These are phyloP conservation scores for Elaeidobius kamerunicus DNA, from an alignment of 2,888 invertebrate species.

Conservation along the genomic window DNA sequence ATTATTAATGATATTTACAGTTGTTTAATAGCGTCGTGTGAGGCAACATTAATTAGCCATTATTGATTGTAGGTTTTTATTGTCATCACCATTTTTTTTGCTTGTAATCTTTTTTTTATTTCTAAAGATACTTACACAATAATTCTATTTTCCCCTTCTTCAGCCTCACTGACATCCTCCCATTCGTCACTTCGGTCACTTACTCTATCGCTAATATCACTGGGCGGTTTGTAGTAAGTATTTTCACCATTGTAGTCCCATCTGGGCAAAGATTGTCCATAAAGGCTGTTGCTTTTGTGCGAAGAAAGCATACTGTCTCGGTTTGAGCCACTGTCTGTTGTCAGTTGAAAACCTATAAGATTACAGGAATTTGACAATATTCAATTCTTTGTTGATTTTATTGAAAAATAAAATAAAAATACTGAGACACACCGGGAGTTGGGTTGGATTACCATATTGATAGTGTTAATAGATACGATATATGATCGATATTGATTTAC, in stretches of 20 bases:
- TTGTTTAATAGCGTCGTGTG: too few relatives aligned
- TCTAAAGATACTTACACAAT: conserved; percentile 64
- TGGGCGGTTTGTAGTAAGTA: conserved; percentile 52
- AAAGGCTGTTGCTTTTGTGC: conserved; percentile 61
- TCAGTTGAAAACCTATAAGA: conserved; percentile 33
- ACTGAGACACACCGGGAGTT: too few relatives aligned
- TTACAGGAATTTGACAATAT: background rate
- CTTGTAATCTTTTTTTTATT: too few relatives aligned
- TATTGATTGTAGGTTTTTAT: too few relatives aligned
- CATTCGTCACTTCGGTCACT: conserved; percentile 62
- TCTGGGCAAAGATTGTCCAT: conserved; percentile 46
- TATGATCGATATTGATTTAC: too few relatives aligned
- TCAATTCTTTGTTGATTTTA: too few relatives aligned
- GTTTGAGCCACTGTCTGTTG: conserved; percentile 36
- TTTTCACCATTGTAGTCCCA: conserved; percentile 33
- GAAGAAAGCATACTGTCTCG: conserved; percentile 54
- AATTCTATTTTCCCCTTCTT: conserved; percentile 52
- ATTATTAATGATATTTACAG: background rate
- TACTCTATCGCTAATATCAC: conserved; percentile 51
- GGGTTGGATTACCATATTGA: too few relatives aligned
- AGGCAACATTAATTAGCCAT: too few relatives aligned
- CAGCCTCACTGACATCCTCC: conserved; percentile 62
- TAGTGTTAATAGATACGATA: too few relatives aligned
- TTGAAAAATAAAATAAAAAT: too few relatives aligned
- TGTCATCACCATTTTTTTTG: too few relatives aligned